Evolutionary conservation across 2,113 vertebrate genomes (phyloP).

Genomic region (Malurus cyaneus): DNA sequence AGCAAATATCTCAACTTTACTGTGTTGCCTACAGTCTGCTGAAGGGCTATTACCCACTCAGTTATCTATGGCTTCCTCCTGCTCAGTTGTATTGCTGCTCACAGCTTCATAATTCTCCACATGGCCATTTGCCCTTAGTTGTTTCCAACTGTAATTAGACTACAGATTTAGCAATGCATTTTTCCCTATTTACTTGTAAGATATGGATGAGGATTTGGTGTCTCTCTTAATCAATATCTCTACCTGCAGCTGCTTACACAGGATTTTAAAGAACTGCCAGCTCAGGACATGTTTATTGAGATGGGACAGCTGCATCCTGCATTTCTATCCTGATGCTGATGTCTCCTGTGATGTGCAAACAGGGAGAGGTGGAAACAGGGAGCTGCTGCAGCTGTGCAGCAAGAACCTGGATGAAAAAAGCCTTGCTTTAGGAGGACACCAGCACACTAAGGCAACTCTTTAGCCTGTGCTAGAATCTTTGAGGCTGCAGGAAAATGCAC

Average conservation of each 20-base stretch:
- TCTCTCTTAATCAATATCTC: neutral
- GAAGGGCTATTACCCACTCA: neutral
- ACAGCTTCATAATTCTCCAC: neutral
- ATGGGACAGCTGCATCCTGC: too few relatives aligned
- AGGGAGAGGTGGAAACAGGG: neutral
- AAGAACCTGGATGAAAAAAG: neutral
- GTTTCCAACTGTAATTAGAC: slow-evolving; percentile 37
- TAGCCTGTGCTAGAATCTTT: neutral
- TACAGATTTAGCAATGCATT: neutral
- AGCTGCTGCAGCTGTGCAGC: neutral
- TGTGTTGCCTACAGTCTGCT: neutral
- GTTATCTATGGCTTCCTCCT: neutral
- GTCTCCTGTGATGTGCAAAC: neutral
- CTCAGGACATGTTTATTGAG: neutral
- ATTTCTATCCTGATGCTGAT: neutral
- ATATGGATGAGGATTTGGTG: neutral
- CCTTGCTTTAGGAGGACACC: neutral
- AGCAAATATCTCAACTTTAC: neutral
- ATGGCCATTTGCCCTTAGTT: neutral
- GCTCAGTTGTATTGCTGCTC: neutral
- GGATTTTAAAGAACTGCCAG: neutral
- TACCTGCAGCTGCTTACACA: neutral
- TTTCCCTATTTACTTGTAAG: neutral
- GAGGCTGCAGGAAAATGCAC: neutral
- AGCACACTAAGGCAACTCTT: neutral